Percentiles rank a stretch among this genome's conserved stretches.
These are phyloP conservation scores for Xenus cinereus DNA, from an alignment of 2,113 vertebrate genomes.

Conservation along the genomic window DNA sequence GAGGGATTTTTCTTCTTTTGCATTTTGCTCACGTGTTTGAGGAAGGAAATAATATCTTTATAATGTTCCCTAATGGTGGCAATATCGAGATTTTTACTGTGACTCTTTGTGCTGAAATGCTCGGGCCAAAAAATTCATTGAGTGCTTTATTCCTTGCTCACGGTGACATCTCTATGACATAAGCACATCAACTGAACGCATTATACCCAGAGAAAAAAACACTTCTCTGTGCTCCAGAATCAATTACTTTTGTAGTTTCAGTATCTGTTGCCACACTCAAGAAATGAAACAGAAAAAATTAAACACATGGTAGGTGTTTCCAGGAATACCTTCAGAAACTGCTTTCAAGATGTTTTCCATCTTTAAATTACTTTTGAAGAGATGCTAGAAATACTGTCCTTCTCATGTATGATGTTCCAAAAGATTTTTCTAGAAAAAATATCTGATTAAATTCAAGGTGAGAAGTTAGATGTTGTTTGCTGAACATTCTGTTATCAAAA, in stretches of 20 bases:
- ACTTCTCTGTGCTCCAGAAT: neutral
- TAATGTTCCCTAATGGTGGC: neutral
- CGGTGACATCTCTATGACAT: neutral
- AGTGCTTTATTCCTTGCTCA: neutral
- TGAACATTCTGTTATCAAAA: neutral
- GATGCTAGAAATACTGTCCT: neutral
- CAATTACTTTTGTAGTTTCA: conserved; percentile 12
- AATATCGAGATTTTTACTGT: neutral
- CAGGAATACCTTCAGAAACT: neutral
- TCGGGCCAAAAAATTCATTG: neutral
- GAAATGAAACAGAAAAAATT: conserved; percentile 5
- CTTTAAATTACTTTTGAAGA: neutral
- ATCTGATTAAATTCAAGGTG: neutral
- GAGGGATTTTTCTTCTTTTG: neutral
- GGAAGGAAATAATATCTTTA: neutral
- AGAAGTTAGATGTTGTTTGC: neutral
- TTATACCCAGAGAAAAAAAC: neutral
- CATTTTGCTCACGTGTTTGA: neutral
- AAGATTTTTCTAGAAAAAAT: neutral
- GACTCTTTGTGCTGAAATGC: neutral
- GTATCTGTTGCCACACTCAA: neutral
- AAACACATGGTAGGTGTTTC: neutral
- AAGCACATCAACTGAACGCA: neutral
- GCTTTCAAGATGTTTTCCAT: neutral
- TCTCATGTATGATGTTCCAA: neutral